Evolutionary conservation across 2,797 vertebrate genomes (phyloP).

Genomic region (Paedocypris micromegethes): DNA sequence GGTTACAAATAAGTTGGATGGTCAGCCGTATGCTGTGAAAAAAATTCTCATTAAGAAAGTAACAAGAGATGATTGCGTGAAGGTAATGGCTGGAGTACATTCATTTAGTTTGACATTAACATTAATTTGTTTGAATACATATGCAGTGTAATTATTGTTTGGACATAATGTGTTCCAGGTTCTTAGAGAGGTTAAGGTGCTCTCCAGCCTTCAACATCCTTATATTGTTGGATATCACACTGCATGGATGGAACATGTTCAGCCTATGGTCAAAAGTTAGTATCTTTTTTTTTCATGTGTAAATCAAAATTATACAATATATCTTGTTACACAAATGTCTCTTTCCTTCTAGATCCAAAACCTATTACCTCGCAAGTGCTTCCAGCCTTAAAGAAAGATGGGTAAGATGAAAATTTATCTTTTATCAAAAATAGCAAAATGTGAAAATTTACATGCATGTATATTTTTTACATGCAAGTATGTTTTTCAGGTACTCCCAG

Average conservation of each 20-base stretch:
- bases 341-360: constrained; percentile 54
- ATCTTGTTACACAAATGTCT: background rate
- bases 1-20: constrained; percentile 94
- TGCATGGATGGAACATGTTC: constrained; percentile 95
- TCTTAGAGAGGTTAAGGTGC: constrained; percentile 89
- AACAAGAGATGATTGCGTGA: constrained; percentile 87
- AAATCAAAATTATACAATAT: background rate
- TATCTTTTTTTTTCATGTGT: background rate
- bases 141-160: background rate
- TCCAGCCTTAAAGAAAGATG: constrained; percentile 68
- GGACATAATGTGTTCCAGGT: constrained; percentile 65
- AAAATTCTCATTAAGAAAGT: constrained; percentile 94
- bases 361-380: constrained; percentile 52
- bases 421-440: background rate
- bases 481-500: constrained; percentile 41
- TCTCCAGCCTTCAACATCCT: constrained; percentile 88
- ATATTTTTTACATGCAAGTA: too few species aligned
- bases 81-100: constrained; percentile 64
- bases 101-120: background rate
- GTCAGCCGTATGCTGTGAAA: constrained; percentile 91
- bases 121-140: background rate
- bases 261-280: constrained; percentile 62
- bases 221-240: constrained; percentile 95
- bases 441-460: background rate
- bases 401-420: constrained; percentile 48